Conservation (phyloP, 2,113 vertebrate species). For the Colossoma macropomum region DNA sequence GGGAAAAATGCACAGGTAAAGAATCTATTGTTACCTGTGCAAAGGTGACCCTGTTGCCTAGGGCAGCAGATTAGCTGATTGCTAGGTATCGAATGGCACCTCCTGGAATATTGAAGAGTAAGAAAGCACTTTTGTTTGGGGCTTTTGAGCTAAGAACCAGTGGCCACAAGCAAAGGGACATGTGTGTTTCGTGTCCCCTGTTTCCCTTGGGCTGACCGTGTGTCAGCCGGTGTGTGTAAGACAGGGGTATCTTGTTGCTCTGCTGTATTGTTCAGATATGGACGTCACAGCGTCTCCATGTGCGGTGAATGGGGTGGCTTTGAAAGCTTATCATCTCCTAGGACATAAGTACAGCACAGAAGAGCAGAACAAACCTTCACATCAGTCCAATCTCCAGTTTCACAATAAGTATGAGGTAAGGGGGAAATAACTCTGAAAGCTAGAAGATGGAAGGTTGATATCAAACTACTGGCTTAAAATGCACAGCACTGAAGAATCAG, state of each 20-base stretch:
- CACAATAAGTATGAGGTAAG: conserved; percentile 40
- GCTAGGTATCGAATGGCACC: conserved; percentile 82
- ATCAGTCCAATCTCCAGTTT: conserved; percentile 37
- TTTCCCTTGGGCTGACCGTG: conserved; percentile 49
- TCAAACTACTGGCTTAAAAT: conserved; percentile 11
- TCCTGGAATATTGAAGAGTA: conserved; percentile 84
- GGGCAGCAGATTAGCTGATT: conserved; percentile 85
- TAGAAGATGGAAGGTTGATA: neutral
- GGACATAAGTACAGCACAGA: conserved; percentile 45
- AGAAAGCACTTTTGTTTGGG: conserved; percentile 81
- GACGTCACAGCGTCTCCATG: conserved; percentile 47
- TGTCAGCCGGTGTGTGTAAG: conserved; percentile 48
- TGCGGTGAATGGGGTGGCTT: conserved; percentile 47
- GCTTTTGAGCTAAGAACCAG: conserved; percentile 52
- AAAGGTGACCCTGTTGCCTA: conserved; percentile 83
- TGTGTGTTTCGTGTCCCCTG: conserved; percentile 58
- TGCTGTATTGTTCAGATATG: conserved; percentile 48
- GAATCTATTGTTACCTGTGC: conserved; percentile 81
- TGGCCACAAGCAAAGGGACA: conserved; percentile 55
- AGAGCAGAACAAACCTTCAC: conserved; percentile 34
- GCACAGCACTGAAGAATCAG: conserved; percentile 6
- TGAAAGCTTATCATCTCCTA: conserved; percentile 44
- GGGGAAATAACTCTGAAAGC: neutral
- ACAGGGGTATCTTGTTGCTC: conserved; percentile 54
- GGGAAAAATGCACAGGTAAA: conserved; percentile 71